phyloP scores from a whole-genome alignment of 2,888 invertebrate species.

The Machimus atricapillus region DNA sequence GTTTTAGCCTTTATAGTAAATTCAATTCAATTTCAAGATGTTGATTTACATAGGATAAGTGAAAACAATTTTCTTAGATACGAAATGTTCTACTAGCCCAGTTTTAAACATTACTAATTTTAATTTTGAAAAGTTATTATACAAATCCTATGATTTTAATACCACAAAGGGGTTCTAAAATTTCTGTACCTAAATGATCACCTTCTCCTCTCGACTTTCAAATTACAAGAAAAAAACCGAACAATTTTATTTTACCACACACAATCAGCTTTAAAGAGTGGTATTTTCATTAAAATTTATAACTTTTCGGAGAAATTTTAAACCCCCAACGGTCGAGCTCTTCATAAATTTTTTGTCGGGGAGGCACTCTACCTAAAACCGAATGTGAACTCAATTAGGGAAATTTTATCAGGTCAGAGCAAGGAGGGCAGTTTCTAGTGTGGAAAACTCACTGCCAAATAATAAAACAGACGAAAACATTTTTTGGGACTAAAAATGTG shows the following conservation, averaged over 20 bases:
- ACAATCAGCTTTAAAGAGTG: neutral
- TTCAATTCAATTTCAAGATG: no score
- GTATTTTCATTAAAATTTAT: neutral
- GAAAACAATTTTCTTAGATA: no score
- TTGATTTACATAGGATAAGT: no score
- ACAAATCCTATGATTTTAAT: no score
- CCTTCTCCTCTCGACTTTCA: neutral
- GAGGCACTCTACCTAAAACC: neutral
- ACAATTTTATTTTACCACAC: neutral
- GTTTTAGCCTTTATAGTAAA: no score
- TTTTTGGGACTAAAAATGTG: neutral
- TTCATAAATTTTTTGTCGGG: neutral
- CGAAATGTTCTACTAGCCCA: no score
- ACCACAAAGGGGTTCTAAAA: neutral
- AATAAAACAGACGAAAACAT: neutral
- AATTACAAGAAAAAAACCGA: neutral
- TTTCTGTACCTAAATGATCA: no score
- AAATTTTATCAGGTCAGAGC: neutral
- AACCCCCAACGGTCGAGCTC: neutral
- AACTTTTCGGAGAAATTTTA: neutral
- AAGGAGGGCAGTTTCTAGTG: neutral
- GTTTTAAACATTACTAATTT: no score
- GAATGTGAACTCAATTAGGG: neutral
- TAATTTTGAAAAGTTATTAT: no score
- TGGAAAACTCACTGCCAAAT: neutral